These are phyloP conservation scores for Saccostrea echinata DNA, from an alignment of 1,140 invertebrate species.

Conservation along the genomic window DNA sequence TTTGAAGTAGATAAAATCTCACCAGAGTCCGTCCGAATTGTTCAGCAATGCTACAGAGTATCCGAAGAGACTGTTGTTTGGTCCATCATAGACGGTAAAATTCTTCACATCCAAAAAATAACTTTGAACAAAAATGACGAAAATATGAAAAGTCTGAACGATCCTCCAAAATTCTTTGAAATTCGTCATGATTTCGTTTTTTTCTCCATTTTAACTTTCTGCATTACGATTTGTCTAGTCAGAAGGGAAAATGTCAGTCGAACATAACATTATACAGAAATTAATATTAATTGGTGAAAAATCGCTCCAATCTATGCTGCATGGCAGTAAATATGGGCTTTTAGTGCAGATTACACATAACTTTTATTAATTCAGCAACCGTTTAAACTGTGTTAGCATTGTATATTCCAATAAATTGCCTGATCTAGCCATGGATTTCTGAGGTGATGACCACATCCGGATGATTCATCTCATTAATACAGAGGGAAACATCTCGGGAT, in stretches of 20 bases:
- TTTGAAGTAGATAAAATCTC: background rate
- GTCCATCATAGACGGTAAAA: background rate
- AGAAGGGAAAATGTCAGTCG: constrained; percentile 1
- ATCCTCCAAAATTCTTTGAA: background rate
- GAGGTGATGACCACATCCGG: no score
- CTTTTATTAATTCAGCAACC: background rate
- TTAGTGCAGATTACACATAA: background rate
- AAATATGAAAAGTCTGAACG: background rate
- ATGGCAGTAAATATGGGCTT: background rate
- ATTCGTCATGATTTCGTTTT: background rate
- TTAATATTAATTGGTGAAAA: constrained; percentile 31
- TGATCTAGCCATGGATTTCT: no score
- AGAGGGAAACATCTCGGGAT: no score
- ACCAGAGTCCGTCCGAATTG: background rate
- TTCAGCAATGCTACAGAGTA: background rate
- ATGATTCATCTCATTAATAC: no score
- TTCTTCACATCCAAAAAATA: background rate
- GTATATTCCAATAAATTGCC: no score
- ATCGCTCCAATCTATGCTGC: background rate
- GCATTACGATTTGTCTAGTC: background rate
- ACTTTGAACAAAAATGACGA: background rate
- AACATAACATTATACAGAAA: background rate
- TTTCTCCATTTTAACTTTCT: background rate
- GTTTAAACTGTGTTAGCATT: background rate
- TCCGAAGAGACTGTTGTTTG: background rate